These are phyloP conservation scores for Gerris lacustris DNA, from an alignment of 2,888 invertebrate species.

Conservation along the genomic window DNA sequence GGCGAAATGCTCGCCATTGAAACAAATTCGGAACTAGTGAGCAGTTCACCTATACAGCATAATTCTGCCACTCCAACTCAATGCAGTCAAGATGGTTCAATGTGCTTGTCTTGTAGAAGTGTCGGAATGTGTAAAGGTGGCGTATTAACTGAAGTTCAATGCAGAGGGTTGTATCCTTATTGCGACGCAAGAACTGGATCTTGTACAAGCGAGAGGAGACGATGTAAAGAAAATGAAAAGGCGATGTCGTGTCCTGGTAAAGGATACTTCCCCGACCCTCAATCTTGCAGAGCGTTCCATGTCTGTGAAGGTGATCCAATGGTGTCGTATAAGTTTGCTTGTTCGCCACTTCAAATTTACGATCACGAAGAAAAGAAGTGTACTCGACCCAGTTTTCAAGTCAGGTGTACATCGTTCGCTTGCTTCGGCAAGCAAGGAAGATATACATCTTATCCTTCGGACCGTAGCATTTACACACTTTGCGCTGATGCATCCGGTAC, in stretches of 20 bases:
- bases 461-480: conserved; percentile 10
- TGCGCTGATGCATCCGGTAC: conserved; percentile 2
- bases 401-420: not conserved
- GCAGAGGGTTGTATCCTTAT: conserved; percentile 3
- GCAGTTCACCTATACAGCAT: not conserved
- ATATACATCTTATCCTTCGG: conserved; percentile 11
- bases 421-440: conserved; percentile 12
- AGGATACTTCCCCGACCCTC: conserved; percentile 15
- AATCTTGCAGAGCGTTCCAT: conserved; percentile 12
- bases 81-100: not conserved
- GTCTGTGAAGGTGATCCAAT: not conserved
- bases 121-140: conserved; percentile 2
- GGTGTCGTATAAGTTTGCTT: not conserved
- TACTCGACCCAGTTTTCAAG: not conserved
- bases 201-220: not conserved
- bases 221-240: not conserved
- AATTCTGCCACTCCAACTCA: not conserved
- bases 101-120: not conserved
- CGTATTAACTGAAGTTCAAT: not conserved
- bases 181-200: not conserved
- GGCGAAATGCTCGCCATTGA: not conserved
- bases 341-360: not conserved
- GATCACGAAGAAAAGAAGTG: conserved; percentile 1
- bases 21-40: not conserved
- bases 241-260: conserved; percentile 12